These are phyloP conservation scores for Danio choprae DNA, from an alignment of 2,797 vertebrate species.

Conservation along the genomic window DNA sequence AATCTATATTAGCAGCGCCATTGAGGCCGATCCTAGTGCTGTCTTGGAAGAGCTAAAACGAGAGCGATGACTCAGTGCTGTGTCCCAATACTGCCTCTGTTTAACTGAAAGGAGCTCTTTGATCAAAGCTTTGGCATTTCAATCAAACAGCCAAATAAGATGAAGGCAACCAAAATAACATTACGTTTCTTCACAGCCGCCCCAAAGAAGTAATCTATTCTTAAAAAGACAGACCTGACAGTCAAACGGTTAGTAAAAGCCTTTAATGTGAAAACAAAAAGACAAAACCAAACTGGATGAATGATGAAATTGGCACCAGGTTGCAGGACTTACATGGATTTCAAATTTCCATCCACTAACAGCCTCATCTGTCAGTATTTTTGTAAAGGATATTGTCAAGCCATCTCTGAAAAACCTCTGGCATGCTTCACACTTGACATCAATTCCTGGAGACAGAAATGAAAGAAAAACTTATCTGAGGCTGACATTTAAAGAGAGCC, in stretches of 20 bases:
- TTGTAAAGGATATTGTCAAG: constrained; percentile 98
- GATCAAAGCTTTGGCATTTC: constrained; percentile 64
- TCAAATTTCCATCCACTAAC: constrained; percentile 99
- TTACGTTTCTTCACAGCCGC: constrained; percentile 56
- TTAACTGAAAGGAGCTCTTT: constrained; percentile 60
- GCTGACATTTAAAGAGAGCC: constrained; percentile 30
- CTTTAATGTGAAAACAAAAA: constrained; percentile 28
- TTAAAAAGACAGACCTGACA: constrained; percentile 1
- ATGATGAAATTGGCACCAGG: constrained; percentile 10
- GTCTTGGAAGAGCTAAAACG: constrained; percentile 48
- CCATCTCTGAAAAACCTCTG: constrained; percentile 99
- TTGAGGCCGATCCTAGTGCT: constrained; percentile 41
- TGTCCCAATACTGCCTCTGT: constrained; percentile 42
- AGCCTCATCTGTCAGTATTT: constrained; percentile 99
- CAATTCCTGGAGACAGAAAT: constrained; percentile 85
- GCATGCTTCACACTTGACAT: constrained; percentile 99
- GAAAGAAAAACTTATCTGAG: constrained; percentile 21
- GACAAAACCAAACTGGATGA: not conserved
- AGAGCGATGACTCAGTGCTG: constrained; percentile 55
- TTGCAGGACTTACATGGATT: constrained; percentile 90
- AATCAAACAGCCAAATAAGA: constrained; percentile 59
- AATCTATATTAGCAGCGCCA: constrained; percentile 7
- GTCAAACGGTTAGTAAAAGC: constrained; percentile 25
- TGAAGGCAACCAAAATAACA: constrained; percentile 64
- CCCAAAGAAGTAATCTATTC: constrained; percentile 59